Percentiles rank a stretch among this genome's conserved stretches.
Conservation (phyloP, 2,888 invertebrate species). For the Iselma pallidipennis region DNA sequence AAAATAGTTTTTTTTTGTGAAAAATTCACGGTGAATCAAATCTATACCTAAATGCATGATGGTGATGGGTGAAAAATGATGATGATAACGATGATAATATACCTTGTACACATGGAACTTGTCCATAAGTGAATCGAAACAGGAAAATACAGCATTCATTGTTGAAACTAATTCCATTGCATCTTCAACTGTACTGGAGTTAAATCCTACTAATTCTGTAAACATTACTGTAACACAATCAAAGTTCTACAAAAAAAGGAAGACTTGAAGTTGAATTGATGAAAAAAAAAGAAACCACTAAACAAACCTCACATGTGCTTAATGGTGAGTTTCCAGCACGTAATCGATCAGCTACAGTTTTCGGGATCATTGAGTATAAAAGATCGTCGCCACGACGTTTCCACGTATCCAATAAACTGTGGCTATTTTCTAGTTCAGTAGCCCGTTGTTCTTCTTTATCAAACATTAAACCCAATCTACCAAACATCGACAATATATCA, state of each 20-base stretch:
- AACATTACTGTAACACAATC: conserved; percentile 80
- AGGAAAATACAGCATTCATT: conserved; percentile 84
- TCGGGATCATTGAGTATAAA: conserved; percentile 91
- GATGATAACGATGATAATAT: conserved; percentile 10
- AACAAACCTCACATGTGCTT: conserved; percentile 74
- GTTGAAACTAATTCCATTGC: conserved; percentile 81
- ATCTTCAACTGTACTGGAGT: conserved; percentile 62
- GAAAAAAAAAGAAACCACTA: not conserved
- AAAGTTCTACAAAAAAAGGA: conserved; percentile 64
- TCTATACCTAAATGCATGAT: not conserved
- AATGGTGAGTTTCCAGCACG: conserved; percentile 75
- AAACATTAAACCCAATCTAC: conserved; percentile 75
- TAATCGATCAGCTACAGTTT: conserved; percentile 79
- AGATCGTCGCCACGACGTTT: conserved; percentile 83
- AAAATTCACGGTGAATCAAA: no score
- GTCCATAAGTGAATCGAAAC: conserved; percentile 83
- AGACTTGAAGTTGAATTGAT: not conserved
- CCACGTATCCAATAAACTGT: conserved; percentile 80
- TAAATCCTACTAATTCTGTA: conserved; percentile 69
- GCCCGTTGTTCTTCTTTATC: conserved; percentile 82
- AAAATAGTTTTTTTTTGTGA: not conserved
- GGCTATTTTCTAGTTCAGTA: conserved; percentile 75
- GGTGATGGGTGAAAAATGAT: not conserved
- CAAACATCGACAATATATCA: not conserved
- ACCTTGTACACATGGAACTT: conserved; percentile 88